A percentile compares a stretch with the other conserved stretches of the same genome.
These are phyloP conservation scores for Pithys albifrons DNA, from an alignment of 2,113 vertebrate species.

Conservation along the genomic window DNA sequence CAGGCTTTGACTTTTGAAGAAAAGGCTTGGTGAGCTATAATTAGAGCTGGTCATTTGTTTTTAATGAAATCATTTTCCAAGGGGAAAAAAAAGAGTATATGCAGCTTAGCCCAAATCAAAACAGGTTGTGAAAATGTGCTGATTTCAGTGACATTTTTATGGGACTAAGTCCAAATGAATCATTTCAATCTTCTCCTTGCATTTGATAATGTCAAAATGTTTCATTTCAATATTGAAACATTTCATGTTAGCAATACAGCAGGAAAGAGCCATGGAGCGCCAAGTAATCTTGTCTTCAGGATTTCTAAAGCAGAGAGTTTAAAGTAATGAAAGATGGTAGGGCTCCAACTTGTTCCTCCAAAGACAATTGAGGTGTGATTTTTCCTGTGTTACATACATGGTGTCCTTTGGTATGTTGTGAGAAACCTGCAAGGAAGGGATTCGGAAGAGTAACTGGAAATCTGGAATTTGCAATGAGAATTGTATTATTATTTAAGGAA, in stretches of 20 bases:
- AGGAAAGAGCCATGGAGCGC: background rate
- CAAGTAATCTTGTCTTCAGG: background rate
- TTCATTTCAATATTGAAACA: constrained; percentile 59
- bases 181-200: constrained; percentile 38
- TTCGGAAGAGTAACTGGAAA: background rate
- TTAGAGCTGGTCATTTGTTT: constrained; percentile 54
- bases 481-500: background rate
- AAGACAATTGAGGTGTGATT: background rate
- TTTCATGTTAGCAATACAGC: constrained; percentile 12
- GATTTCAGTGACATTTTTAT: constrained; percentile 59
- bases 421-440: background rate
- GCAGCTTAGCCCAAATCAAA: constrained; percentile 1
- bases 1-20: constrained; percentile 18
- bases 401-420: background rate
- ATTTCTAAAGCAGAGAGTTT: background rate
- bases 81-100: background rate
- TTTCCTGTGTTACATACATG: background rate
- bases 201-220: constrained; percentile 57
- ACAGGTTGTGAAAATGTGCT: constrained; percentile 38
- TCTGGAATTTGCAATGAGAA: background rate
- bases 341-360: background rate
- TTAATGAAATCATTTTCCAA: constrained; percentile 29
- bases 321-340: background rate
- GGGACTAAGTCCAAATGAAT: constrained; percentile 56
- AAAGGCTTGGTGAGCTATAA: constrained; percentile 26